phyloP scores from a whole-genome alignment of 2,888 invertebrate species.

The Ichneumoninae sp. region DNA sequence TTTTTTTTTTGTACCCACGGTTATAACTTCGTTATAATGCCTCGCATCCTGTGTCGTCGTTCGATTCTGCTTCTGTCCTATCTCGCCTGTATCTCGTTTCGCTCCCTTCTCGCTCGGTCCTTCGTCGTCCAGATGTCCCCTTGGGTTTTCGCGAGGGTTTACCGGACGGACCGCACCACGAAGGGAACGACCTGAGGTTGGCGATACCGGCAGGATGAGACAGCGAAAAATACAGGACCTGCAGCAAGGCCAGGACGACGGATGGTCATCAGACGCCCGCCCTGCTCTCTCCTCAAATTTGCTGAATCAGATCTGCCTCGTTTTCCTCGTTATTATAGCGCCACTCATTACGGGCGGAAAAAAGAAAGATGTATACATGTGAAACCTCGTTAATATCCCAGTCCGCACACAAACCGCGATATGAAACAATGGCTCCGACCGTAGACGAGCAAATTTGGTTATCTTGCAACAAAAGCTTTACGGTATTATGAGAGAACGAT shows the following conservation, averaged over 20 bases:
- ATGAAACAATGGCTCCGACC: neutral
- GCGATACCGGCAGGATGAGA: conserved; percentile 18
- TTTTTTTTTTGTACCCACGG: conserved; percentile 78
- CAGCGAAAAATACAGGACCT: conserved; percentile 39
- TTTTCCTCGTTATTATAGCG: conserved; percentile 51
- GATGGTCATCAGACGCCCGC: neutral
- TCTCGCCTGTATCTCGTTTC: conserved; percentile 51
- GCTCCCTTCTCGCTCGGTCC: conserved; percentile 47
- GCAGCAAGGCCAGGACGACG: conserved; percentile 4
- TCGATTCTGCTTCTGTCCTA: conserved; percentile 43
- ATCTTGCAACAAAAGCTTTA: neutral
- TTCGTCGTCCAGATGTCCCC: conserved; percentile 62
- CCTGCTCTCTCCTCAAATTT: conserved; percentile 55
- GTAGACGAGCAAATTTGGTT: neutral
- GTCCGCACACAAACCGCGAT: neutral
- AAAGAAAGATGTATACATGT: neutral
- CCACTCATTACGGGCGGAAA: neutral
- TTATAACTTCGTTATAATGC: conserved; percentile 76
- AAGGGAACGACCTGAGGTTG: conserved; percentile 6
- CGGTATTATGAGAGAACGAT: neutral
- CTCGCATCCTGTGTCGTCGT: conserved; percentile 58
- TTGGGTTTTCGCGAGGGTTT: conserved; percentile 46
- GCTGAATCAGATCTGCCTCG: conserved; percentile 69
- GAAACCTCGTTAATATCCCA: conserved; percentile 15
- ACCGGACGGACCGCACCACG: conserved; percentile 13